Evolutionary conservation across 1,140 invertebrate species (phyloP), one percentile per base, ranked within the genome.

Genomic region (Lethrus apterus): DNA sequence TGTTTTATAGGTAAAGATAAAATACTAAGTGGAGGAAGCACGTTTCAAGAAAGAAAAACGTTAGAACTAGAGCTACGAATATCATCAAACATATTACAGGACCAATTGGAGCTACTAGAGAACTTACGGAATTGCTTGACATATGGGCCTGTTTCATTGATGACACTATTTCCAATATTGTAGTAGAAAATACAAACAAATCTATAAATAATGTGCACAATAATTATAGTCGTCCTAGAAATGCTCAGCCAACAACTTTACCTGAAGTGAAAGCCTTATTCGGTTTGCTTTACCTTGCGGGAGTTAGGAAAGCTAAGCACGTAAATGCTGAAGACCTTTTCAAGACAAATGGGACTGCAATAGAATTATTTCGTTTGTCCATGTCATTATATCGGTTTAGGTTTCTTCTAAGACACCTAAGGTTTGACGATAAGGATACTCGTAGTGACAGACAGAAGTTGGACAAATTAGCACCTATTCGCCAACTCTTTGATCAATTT

Each of bases 401-500:
- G 7, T 64, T 63, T 54, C 44, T 64, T 11, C 21, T 52, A 17
- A 38, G 40, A 8, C 36, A 32, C 49, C 15, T 60, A 34, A n/a
- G 56, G 31, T 57, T 67, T 60, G 60, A 67, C 46, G 55, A 65
- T 38, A 50, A 40, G 26, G 10, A 42, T 11, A 60, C 60, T 4
- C 32, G 63, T 30, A 44, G 52, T 20, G 52, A 64, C 44, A 52
- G 62, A 48, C 44, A 41, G 17, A 24, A 33, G 51, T 40, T 41
- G 26, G 58, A 66, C 46, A 46, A 51, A 29, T 46, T 70, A 11
- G 66, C 66, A 35, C 56, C 62, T 5, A 60, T 70, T 31, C 36
- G 62, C 26, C 47, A 63, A 29, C n/a, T 67, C 5, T 69, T 64
- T 52, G 56, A 67, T 35, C 30, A 35, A 4, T 65, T 70, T 47